These are phyloP conservation scores for Sinocyclocheilus maitianheensis DNA, from an alignment of 2,113 vertebrate genomes.

Conservation along the genomic window DNA sequence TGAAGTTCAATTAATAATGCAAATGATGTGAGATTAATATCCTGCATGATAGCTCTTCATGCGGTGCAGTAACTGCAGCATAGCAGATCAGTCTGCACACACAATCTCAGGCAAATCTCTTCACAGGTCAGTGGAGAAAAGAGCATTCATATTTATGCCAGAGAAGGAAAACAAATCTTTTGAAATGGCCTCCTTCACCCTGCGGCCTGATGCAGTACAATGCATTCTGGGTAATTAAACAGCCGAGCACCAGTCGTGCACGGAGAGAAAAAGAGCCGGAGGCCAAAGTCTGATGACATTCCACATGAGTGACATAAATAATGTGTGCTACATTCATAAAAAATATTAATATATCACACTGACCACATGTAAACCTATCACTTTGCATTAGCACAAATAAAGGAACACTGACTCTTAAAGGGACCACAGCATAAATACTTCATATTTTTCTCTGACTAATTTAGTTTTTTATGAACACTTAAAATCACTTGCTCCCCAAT, in stretches of 20 bases:
- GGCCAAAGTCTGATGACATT: not conserved
- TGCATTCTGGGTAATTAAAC: conserved; percentile 48
- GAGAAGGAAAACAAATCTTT: conserved; percentile 2
- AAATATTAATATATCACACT: not conserved
- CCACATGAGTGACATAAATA: not conserved
- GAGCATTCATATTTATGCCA: not conserved
- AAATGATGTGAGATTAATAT: conserved; percentile 37
- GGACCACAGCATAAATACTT: not conserved
- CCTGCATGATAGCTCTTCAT: not conserved
- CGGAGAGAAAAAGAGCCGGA: not conserved
- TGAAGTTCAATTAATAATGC: conserved; percentile 34
- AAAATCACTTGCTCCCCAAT: no score
- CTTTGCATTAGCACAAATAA: not conserved
- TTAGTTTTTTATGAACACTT: no score
- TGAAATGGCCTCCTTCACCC: not conserved
- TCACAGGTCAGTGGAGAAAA: not conserved
- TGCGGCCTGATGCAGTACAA: not conserved
- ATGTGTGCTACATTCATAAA: not conserved
- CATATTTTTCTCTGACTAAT: no score
- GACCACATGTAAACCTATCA: not conserved
- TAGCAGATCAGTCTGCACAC: not conserved
- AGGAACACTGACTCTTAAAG: not conserved
- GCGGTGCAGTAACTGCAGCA: not conserved
- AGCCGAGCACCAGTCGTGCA: not conserved
- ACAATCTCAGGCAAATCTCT: not conserved